phyloP scores from a whole-genome alignment of 2,113 vertebrate genomes.

The Chloropsis hardwickii region DNA sequence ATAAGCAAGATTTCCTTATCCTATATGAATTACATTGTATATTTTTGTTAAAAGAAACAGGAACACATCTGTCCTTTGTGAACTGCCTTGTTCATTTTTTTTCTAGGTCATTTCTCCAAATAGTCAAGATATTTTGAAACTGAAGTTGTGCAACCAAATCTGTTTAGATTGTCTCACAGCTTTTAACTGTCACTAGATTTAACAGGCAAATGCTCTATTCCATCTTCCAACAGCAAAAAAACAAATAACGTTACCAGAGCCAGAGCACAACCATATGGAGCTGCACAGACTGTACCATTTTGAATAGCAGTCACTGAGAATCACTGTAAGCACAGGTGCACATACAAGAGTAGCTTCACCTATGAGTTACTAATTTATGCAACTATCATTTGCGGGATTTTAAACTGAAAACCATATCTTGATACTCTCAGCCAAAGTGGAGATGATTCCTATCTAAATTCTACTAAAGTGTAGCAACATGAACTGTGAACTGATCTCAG shows the following conservation, averaged over 20 bases:
- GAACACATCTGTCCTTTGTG: background rate
- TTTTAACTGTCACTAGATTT: background rate
- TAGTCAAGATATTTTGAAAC: background rate
- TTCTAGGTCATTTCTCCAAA: background rate
- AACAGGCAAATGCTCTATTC: background rate
- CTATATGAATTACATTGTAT: background rate
- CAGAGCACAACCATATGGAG: background rate
- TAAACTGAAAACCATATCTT: background rate
- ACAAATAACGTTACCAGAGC: background rate
- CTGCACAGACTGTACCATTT: background rate
- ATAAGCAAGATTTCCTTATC: background rate
- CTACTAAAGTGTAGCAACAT: background rate
- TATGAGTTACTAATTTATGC: background rate
- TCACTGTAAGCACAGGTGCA: background rate
- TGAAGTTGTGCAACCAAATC: background rate
- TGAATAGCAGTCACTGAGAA: background rate
- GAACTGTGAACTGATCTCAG: background rate
- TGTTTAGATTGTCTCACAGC: background rate
- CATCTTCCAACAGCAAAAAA: background rate
- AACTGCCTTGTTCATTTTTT: background rate
- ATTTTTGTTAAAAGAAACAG: background rate
- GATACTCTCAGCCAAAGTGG: background rate
- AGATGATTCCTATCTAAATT: background rate
- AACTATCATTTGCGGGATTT: background rate
- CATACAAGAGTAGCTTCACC: background rate